Evolutionary conservation across 2,113 vertebrate genomes (phyloP), one percentile per base, ranked within the genome.

Genomic region (Caretta caretta): DNA sequence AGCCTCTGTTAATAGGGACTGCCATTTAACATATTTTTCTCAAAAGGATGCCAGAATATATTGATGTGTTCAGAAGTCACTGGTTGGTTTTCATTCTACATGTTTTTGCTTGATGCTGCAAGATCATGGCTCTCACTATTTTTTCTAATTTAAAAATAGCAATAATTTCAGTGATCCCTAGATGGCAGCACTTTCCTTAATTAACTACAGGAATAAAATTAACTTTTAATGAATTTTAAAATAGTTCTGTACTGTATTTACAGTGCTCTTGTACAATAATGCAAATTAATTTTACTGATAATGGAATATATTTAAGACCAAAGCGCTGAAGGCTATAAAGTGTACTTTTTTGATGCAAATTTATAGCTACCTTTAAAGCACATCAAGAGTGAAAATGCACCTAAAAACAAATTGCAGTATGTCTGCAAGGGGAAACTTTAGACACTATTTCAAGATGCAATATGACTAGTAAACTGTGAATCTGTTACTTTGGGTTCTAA

Each of bases 101-200:
- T 42, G 48, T 27, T 84, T 92, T 93, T 42, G 87, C 16, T 24
- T 20, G 35, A n/a, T 69, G 17, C 65, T 72, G n/a, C n/a, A 72
- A 69, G 35, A n/a, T 72, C 16, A n/a, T 19, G 35, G 62, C 35
- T 35, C 62, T 69, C 4, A 59, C 5, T 59, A 29, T 59, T 59
- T 59, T 59, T 59, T 59, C 27, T 59, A 59, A 59, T 59, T 5
- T 69, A 69, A 69, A 62, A 62, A 69, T 14, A 65, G 35, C 17
- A 24, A 88, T 84, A 83, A 95, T 76, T 10, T 48, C 17, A 91
- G 5, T 75, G 59, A 91, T 96, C 97, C 91, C 97, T 98, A 97
- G 97, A 81, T 97, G 97, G 97, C 97, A 96, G 97, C 95, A 98
- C 76, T 80, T 96, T 93, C 87, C 83, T 69, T 95, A 91, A 92